These are phyloP conservation scores for Drosophila borealis DNA, from an alignment of 2,888 invertebrate genomes.

Conservation along the genomic window DNA sequence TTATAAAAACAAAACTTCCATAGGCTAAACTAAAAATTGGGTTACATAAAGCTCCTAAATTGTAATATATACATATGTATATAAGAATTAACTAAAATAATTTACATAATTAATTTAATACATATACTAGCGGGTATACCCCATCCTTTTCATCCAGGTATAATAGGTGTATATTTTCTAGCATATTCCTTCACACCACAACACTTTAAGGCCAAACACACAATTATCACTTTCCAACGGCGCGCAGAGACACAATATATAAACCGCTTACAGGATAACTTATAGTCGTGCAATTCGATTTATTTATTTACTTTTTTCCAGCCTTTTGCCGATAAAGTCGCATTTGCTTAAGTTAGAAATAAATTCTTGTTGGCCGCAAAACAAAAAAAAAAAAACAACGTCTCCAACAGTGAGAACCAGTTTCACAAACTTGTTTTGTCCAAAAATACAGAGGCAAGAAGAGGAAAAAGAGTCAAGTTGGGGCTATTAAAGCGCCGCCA, in stretches of 20 bases:
- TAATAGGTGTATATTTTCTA: no score
- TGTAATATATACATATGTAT: no score
- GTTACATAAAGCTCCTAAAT: no score
- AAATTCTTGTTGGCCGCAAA: conserved; percentile 67
- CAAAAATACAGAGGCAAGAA: conserved; percentile 60
- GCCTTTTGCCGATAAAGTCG: conserved; percentile 68
- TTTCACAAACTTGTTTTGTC: conserved; percentile 71
- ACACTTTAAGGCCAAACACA: background rate
- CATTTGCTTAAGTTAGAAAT: conserved; percentile 79
- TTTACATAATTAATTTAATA: no score
- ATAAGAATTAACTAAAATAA: no score
- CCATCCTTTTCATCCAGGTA: no score
- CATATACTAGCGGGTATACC: no score
- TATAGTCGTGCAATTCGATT: conserved; percentile 33
- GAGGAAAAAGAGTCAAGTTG: conserved; percentile 59
- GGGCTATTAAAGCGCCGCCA: conserved; percentile 73
- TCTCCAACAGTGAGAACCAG: conserved; percentile 67
- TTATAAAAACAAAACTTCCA: no score
- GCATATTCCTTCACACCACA: background rate
- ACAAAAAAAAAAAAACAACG: conserved; percentile 40
- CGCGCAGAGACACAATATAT: background rate
- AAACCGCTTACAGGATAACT: conserved; percentile 41
- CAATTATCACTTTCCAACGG: background rate
- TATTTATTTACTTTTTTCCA: conserved; percentile 28
- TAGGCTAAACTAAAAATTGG: no score